phyloP scores from a whole-genome alignment of 2,113 vertebrate genomes.

The Engraulis encrasicolus region DNA sequence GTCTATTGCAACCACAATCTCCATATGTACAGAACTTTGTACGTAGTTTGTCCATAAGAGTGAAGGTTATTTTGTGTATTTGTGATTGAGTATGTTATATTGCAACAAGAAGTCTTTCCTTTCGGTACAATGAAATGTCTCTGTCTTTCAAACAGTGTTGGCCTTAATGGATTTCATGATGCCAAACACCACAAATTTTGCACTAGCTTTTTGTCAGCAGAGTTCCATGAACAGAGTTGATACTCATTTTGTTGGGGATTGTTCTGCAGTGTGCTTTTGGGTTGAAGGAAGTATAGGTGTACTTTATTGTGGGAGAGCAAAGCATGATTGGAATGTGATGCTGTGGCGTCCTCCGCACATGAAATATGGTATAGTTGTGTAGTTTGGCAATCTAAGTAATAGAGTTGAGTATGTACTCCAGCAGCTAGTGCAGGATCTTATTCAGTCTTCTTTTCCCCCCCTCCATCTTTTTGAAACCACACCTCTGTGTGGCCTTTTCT shows the following conservation, averaged over 20 bases:
- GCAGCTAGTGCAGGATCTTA: neutral
- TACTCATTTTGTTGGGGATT: neutral
- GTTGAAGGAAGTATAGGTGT: neutral
- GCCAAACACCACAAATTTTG: neutral
- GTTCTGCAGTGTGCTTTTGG: neutral
- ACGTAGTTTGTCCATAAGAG: neutral
- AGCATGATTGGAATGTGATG: neutral
- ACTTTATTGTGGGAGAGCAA: neutral
- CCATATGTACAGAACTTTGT: neutral
- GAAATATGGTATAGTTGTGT: constrained; percentile 6
- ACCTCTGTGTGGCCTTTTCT: neutral
- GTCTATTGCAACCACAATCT: neutral
- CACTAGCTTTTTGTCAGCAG: neutral
- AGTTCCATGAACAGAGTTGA: neutral
- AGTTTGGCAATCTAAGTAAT: neutral
- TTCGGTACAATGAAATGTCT: neutral
- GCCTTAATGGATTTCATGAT: constrained; percentile 27
- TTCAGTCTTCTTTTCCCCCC: neutral
- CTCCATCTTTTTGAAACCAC: neutral
- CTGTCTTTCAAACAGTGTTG: neutral
- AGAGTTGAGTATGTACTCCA: neutral
- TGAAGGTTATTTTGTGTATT: too few relatives aligned
- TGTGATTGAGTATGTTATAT: too few relatives aligned
- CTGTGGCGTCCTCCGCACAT: neutral
- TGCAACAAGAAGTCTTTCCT: neutral